These are phyloP conservation scores for Ophthalmolycus amberensis DNA, from an alignment of 2,113 vertebrate species.

Conservation along the genomic window DNA sequence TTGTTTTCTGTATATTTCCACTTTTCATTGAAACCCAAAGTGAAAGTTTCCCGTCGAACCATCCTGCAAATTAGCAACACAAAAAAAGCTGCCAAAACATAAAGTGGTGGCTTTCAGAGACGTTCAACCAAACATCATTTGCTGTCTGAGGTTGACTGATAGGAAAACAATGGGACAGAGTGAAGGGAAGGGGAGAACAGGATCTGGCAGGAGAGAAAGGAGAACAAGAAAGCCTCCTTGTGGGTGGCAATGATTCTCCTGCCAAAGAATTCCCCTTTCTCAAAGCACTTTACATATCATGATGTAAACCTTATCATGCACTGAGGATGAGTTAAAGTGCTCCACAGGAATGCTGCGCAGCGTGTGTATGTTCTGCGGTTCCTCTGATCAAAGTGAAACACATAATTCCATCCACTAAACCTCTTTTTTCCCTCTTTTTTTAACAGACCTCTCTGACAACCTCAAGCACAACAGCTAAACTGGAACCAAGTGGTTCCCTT, in stretches of 20 bases:
- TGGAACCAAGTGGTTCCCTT: constrained; percentile 72
- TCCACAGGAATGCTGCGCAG: constrained; percentile 54
- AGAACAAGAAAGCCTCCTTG: constrained; percentile 61
- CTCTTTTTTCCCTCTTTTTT: constrained; percentile 32
- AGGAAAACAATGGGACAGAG: constrained; percentile 45
- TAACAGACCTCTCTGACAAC: constrained; percentile 64
- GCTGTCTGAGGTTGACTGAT: constrained; percentile 50
- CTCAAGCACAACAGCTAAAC: constrained; percentile 65
- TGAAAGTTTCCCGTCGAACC: not conserved
- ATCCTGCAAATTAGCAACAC: not conserved
- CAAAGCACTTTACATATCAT: constrained; percentile 76
- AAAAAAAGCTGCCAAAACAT: not conserved
- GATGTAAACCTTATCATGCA: constrained; percentile 74
- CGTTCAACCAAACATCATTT: constrained; percentile 33
- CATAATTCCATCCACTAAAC: constrained; percentile 69
- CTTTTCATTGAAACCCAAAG: constrained; percentile 9
- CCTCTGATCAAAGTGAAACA: constrained; percentile 77
- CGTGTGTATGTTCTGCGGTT: constrained; percentile 64
- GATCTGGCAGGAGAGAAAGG: constrained; percentile 58
- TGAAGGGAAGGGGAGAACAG: constrained; percentile 15
- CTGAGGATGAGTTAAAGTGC: constrained; percentile 67
- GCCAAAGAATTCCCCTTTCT: constrained; percentile 68
- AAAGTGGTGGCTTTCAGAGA: constrained; percentile 34
- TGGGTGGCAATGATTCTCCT: constrained; percentile 70
- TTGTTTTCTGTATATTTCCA: not conserved